phyloP scores from a whole-genome alignment of 1,140 invertebrate species.

The Pissodes strobi region DNA sequence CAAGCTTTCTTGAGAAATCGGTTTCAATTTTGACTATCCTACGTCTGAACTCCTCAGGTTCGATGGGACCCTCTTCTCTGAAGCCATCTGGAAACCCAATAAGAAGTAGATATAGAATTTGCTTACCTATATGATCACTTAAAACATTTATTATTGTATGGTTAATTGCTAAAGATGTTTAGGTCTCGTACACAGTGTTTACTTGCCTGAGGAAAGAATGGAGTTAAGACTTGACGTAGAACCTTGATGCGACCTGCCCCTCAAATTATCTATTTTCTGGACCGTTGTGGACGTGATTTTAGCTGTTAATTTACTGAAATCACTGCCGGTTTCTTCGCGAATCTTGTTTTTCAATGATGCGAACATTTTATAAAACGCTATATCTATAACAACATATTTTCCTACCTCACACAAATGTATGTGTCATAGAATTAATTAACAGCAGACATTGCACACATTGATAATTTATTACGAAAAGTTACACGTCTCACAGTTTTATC shows the following conservation, averaged over 20 bases:
- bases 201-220: constrained; percentile 49
- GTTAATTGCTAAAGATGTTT: too few species aligned
- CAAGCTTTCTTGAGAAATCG: constrained; percentile 63
- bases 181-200: too few species aligned
- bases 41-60: constrained; percentile 59
- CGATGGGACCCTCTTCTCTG: constrained; percentile 49
- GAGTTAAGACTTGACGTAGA: constrained; percentile 67
- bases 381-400: constrained; percentile 7
- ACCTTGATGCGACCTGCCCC: constrained; percentile 63
- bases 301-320: constrained; percentile 61
- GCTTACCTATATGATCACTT: too few species aligned
- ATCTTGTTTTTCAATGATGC: constrained; percentile 74
- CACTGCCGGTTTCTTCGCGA: constrained; percentile 73
- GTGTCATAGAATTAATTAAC: background rate
- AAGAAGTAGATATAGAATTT: background rate
- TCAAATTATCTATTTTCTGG: constrained; percentile 60
- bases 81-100: constrained; percentile 44
- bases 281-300: constrained; percentile 55
- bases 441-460: background rate
- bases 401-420: background rate
- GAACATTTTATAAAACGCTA: constrained; percentile 59
- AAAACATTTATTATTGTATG: too few species aligned
- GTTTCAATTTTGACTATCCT: constrained; percentile 61
- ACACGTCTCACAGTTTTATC: constrained; percentile 3
- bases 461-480: background rate